A percentile compares a stretch with the other conserved stretches of the same genome.
These are phyloP conservation scores for Rhynchopsitta pachyrhyncha DNA, from an alignment of 2,113 vertebrate species.

Conservation along the genomic window DNA sequence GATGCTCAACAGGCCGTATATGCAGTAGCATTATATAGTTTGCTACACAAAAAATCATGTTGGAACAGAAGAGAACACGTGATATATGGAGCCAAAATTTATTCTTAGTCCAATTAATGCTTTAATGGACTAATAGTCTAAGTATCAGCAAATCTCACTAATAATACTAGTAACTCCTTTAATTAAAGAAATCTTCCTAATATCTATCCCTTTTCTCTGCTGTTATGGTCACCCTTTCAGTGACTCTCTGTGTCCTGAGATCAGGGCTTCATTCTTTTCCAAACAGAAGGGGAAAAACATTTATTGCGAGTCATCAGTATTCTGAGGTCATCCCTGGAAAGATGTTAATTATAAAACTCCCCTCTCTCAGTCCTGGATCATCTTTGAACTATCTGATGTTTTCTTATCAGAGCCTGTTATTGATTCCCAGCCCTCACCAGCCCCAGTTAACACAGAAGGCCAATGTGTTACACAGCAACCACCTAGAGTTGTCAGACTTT, in stretches of 20 bases:
- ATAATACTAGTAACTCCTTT: background rate
- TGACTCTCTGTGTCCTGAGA: background rate
- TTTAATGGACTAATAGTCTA: background rate
- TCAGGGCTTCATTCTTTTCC: background rate
- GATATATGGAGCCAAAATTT: background rate
- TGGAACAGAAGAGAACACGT: background rate
- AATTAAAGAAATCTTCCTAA: background rate
- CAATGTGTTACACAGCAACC: background rate
- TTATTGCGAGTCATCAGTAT: background rate
- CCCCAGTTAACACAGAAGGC: rapidly evolving
- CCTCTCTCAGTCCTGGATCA: background rate
- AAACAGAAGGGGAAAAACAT: background rate
- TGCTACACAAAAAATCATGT: background rate
- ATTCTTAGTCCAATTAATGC: background rate
- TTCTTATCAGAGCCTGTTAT: background rate
- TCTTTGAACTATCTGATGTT: background rate
- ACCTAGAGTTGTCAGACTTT: background rate
- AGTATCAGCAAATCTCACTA: background rate
- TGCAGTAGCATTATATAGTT: background rate
- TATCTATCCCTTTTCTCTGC: background rate
- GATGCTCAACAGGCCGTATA: background rate
- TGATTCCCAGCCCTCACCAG: background rate
- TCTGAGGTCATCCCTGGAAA: background rate
- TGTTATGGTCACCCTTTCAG: background rate
- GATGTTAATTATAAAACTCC: background rate